Evolutionary conservation across 2,888 invertebrate species (phyloP).

Genomic region (Lepidocyrtinus sp.): DNA sequence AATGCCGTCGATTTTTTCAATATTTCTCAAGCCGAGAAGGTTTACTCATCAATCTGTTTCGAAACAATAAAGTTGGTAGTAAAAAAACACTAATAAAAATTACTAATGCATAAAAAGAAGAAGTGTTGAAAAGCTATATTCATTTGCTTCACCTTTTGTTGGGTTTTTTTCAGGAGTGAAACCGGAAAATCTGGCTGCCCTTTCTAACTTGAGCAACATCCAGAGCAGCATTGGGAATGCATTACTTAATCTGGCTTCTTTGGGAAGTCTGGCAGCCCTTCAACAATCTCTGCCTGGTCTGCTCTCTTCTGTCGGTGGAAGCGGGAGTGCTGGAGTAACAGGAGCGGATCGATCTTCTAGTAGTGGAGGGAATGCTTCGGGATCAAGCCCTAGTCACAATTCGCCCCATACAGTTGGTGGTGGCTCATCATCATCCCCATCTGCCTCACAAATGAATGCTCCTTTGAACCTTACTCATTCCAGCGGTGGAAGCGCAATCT

Average conservation of each 20-base stretch:
- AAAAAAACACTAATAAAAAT: background rate
- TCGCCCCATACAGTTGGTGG: constrained; percentile 46
- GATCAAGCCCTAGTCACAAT: constrained; percentile 55
- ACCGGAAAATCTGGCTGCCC: constrained; percentile 68
- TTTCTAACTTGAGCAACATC: constrained; percentile 58
- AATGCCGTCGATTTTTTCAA: too few relatives aligned
- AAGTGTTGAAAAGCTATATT: constrained; percentile 58
- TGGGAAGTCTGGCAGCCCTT: constrained; percentile 85
- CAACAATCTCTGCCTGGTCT: constrained; percentile 78
- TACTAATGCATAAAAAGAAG: constrained; percentile 16
- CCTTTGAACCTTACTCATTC: constrained; percentile 67
- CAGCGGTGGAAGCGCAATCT: constrained; percentile 33
- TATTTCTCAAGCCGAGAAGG: background rate
- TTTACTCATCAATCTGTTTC: constrained; percentile 1
- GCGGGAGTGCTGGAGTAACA: constrained; percentile 19
- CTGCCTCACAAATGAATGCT: constrained; percentile 54
- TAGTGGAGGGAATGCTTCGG: constrained; percentile 34
- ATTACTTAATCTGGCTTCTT: constrained; percentile 80
- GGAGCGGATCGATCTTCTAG: background rate
- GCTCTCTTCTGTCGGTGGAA: constrained; percentile 55
- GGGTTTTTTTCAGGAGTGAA: constrained; percentile 63
- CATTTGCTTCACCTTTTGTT: constrained; percentile 39
- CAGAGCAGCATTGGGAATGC: constrained; percentile 71
- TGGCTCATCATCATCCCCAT: constrained; percentile 44
- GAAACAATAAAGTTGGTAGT: background rate